phyloP scores from a whole-genome alignment of 1,140 invertebrate genomes.

The Marisa cornuarietis region DNA sequence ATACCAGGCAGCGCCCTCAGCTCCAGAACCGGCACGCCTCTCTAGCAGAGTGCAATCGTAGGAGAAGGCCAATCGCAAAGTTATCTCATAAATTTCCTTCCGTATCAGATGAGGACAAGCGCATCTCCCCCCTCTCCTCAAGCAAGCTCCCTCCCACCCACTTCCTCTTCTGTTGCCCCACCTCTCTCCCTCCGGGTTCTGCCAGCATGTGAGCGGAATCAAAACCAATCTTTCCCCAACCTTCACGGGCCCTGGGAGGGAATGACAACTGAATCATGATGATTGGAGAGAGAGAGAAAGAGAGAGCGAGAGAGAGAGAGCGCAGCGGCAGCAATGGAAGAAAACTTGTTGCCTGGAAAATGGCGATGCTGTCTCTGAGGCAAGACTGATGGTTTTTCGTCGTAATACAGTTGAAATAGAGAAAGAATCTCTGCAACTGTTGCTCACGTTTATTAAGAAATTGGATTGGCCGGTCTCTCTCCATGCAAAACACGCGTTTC shows the following conservation, averaged over 20 bases:
- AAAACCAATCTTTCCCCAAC: conserved; percentile 1
- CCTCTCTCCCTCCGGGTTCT: background rate
- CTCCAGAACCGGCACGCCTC: no score
- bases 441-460: no score
- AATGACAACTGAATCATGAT: conserved; percentile 7
- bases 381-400: no score
- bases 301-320: conserved; percentile 7
- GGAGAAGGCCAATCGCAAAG: conserved; percentile 2
- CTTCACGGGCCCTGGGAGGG: conserved; percentile 3
- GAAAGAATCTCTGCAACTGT: no score
- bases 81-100: conserved; percentile 9
- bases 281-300: background rate
- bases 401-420: no score
- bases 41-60: conserved; percentile 1
- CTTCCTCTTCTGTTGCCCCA: background rate
- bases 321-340: background rate
- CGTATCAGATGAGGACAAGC: conserved; percentile 6
- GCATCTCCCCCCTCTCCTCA: background rate
- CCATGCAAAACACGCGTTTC: no score
- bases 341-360: no score
- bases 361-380: no score
- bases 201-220: conserved; percentile 6
- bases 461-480: no score
- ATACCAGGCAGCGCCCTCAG: no score
- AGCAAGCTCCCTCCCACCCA: no score